A percentile compares a stretch with the other conserved stretches of the same genome.
Conservation (phyloP, 2,888 invertebrate genomes). For the Dicycla oo region DNA sequence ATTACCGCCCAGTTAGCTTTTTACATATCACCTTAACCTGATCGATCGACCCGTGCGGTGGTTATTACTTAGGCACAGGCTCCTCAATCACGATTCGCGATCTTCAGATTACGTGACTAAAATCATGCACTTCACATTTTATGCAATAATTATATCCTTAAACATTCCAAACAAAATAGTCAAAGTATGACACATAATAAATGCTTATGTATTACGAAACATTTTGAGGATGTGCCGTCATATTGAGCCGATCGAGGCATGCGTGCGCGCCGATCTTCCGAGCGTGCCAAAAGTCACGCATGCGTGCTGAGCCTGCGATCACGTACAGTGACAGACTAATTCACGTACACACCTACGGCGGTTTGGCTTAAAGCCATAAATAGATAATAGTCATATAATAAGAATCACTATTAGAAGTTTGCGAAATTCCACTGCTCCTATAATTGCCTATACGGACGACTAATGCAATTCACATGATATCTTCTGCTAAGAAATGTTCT, state of each 20-base stretch:
- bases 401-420: constrained; percentile 11
- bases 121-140: constrained; percentile 6
- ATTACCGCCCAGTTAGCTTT: too few species aligned
- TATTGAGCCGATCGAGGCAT: constrained; percentile 36
- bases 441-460: background rate
- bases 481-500: background rate
- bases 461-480: background rate
- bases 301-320: constrained; percentile 34
- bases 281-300: constrained; percentile 65
- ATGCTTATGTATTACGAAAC: constrained; percentile 37
- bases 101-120: constrained; percentile 1
- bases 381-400: constrained; percentile 17
- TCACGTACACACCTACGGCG: constrained; percentile 31
- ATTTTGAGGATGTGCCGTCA: constrained; percentile 53
- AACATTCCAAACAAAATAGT: background rate
- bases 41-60: too few species aligned
- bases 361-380: constrained; percentile 12
- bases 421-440: background rate
- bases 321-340: constrained; percentile 47
- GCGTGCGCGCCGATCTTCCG: constrained; percentile 46
- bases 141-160: constrained; percentile 13
- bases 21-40: too few species aligned
- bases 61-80: too few species aligned
- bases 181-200: constrained; percentile 29
- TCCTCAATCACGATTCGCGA: too few species aligned